Evolutionary conservation across 1,140 invertebrate genomes (phyloP), one percentile per base, ranked within the genome.

Genomic region (Apis cerana): DNA sequence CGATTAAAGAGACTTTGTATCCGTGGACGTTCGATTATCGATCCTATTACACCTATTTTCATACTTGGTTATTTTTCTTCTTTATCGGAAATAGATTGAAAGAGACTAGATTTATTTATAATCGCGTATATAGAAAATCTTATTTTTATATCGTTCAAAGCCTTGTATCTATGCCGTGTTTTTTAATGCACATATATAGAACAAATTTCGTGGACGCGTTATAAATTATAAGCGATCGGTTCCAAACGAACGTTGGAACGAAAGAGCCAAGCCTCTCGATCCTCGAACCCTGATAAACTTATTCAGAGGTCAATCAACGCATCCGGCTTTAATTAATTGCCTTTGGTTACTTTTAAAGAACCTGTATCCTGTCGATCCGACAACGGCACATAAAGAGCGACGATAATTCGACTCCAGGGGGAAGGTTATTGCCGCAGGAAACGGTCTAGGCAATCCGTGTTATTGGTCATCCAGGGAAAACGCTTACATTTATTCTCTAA

Each of bases 321-420:
- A 90, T 93, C 92, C 92, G 92, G 92, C 85, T 86, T 85, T 92
- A 91, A 93, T 92, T 92, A 91, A 93, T 90, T 85, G 84, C 88
- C 86, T 89, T 91, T 89, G 86, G 89, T 72, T 64, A 75, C 88
- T 89, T 89, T 91, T 91, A 86, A 90, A 91, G 89, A 91, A 91
- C 88, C 82, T 85, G 89, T 90, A 91, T 91, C 91, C 89, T 89
- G 90, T 75, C 82, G 43, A 64, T 27, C 69, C 61, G 69, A 58
- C 65, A 65, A 52, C 80, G 61, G 50, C 43, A 43, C 76, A 62
- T 68, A 62, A 82, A 74, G 17, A 64, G 62, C 71, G 52, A 71
- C 75, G 71, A 88, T 88, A 85, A 85, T 61, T 80, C 80, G 72
- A 83, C 75, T 65, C 54, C n/a, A 67, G 68, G 64, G 69, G 74